phyloP scores from a whole-genome alignment of 2,113 vertebrate species.

The Poecilia latipinna region DNA sequence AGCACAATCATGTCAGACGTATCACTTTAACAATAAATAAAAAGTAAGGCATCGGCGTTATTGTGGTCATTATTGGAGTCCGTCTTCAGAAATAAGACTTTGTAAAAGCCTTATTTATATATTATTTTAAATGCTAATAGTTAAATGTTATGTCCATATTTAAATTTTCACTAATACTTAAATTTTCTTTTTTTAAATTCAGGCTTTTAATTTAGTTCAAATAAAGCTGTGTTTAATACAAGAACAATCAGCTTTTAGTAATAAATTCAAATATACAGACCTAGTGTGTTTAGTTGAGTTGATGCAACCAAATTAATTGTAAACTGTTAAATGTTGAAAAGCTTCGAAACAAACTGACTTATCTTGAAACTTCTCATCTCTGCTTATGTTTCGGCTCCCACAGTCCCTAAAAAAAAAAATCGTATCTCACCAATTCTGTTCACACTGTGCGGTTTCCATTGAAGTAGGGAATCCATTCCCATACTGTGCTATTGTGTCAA shows the following conservation, averaged over 20 bases:
- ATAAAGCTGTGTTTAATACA: too few species aligned
- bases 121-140: too few species aligned
- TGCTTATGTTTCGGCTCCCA: conserved; percentile 17
- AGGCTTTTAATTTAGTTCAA: too few species aligned
- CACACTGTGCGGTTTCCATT: conserved; percentile 56
- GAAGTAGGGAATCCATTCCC: conserved; percentile 64
- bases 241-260: not conserved
- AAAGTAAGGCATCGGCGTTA: too few species aligned
- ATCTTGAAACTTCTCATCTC: conserved; percentile 14
- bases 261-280: not conserved
- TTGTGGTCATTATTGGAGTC: too few species aligned
- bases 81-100: too few species aligned
- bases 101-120: too few species aligned
- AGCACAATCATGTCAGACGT: too few species aligned
- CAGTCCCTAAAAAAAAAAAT: conserved; percentile 48
- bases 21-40: too few species aligned
- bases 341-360: conserved; percentile 6
- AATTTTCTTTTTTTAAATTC: too few species aligned
- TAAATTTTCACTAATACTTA: too few species aligned
- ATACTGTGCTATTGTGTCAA: conserved; percentile 55
- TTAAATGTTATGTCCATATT: too few species aligned
- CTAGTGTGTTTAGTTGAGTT: not conserved
- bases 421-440: conserved; percentile 61
- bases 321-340: not conserved
- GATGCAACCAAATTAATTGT: not conserved